phyloP scores from a whole-genome alignment of 2,113 vertebrate species.

The Strigops habroptila region DNA sequence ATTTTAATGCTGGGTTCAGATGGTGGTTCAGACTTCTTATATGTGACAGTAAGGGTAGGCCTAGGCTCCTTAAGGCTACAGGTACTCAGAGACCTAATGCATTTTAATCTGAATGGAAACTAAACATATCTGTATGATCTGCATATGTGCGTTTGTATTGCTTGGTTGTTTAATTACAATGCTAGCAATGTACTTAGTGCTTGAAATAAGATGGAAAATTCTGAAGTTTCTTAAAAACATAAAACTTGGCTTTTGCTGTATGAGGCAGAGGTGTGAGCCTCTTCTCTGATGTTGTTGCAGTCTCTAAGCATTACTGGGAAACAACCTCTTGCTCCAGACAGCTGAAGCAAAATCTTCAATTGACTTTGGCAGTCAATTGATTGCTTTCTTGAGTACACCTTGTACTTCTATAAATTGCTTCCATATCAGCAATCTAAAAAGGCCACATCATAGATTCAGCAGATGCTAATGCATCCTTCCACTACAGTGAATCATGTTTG shows the following conservation, averaged over 20 bases:
- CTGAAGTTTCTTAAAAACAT: background rate
- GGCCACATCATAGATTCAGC: background rate
- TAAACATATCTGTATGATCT: background rate
- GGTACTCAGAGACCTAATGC: background rate
- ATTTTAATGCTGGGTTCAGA: background rate
- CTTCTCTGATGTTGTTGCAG: background rate
- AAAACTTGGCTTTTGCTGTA: background rate
- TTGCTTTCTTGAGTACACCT: background rate
- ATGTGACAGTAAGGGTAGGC: background rate
- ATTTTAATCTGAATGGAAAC: background rate
- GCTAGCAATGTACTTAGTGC: background rate
- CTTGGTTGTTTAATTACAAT: background rate
- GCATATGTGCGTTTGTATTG: background rate
- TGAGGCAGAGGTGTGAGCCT: background rate
- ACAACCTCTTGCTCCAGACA: background rate
- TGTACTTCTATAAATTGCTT: background rate
- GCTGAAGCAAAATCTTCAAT: background rate
- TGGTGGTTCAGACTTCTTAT: background rate
- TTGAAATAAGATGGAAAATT: background rate
- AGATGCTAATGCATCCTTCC: background rate
- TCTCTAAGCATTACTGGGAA: background rate
- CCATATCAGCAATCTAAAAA: background rate
- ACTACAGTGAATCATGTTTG: rapidly evolving
- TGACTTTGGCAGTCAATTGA: background rate
- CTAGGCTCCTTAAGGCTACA: background rate